phyloP scores from a whole-genome alignment of 2,888 invertebrate genomes.

The Spialia ferax region DNA sequence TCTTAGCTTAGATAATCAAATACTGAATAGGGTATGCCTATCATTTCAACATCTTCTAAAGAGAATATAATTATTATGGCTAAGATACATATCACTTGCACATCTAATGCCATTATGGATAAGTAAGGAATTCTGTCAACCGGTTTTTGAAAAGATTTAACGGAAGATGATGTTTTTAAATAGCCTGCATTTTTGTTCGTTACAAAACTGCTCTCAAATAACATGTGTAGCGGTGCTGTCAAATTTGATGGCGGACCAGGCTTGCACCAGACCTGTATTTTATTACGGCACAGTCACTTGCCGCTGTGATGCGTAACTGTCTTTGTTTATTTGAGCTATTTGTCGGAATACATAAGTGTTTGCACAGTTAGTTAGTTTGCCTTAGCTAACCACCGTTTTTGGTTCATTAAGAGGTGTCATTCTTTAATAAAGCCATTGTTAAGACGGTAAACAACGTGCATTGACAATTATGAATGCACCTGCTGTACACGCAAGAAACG shows the following conservation, averaged over 20 bases:
- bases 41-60: background rate
- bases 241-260: conserved; percentile 30
- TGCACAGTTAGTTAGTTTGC: conserved; percentile 35
- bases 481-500: conserved; percentile 20
- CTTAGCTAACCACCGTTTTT: conserved; percentile 38
- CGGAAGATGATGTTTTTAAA: conserved; percentile 24
- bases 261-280: conserved; percentile 57
- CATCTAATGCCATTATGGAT: background rate
- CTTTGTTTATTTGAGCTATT: conserved; percentile 46
- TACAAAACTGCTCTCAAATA: conserved; percentile 40
- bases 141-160: conserved; percentile 24
- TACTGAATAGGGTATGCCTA: background rate
- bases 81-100: background rate
- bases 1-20: background rate
- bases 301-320: conserved; percentile 58
- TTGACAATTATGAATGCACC: conserved; percentile 15
- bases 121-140: background rate
- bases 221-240: conserved; percentile 39
- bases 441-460: conserved; percentile 8
- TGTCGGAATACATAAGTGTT: conserved; percentile 33
- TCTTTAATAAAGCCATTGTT: conserved; percentile 16
- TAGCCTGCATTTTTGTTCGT: conserved; percentile 33
- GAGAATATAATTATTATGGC: background rate
- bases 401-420: conserved; percentile 17
- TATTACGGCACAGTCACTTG: conserved; percentile 62